Evolutionary conservation across 2,113 vertebrate species (phyloP).

Genomic region (Cochlearius cochlearius): DNA sequence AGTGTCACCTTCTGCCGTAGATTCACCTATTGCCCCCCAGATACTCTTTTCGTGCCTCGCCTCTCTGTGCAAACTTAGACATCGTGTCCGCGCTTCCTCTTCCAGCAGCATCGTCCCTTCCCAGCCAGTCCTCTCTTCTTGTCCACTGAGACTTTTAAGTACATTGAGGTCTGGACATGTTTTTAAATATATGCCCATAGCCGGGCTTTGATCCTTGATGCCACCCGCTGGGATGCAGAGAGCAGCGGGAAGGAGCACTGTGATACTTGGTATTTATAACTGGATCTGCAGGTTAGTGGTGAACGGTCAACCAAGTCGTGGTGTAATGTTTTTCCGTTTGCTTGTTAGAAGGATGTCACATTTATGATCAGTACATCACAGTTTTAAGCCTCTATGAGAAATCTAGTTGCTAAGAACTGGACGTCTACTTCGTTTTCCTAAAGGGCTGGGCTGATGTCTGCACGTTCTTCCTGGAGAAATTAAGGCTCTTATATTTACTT

Average conservation of each 20-base stretch:
- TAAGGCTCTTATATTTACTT: not conserved
- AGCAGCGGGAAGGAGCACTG: not conserved
- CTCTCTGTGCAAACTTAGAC: not conserved
- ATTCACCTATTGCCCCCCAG: not conserved
- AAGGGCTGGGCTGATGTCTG: not conserved
- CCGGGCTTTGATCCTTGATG: not conserved
- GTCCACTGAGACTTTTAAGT: not conserved
- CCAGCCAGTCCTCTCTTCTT: not conserved
- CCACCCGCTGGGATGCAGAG: not conserved
- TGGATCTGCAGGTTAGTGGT: not conserved
- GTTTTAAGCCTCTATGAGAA: not conserved
- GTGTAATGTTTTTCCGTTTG: not conserved
- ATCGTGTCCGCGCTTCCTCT: rapidly evolving
- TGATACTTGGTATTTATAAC: not conserved
- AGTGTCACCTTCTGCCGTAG: rapidly evolving
- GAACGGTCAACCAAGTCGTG: not conserved
- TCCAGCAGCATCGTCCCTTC: rapidly evolving
- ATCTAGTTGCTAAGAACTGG: not conserved
- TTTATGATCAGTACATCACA: not conserved
- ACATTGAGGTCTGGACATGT: not conserved
- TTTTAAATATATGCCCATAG: not conserved
- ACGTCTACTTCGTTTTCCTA: not conserved
- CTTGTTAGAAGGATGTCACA: not conserved
- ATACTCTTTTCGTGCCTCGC: not conserved
- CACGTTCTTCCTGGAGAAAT: not conserved